Evolutionary conservation across 2,888 invertebrate species (phyloP).

Genomic region (Mesoligia furuncula): DNA sequence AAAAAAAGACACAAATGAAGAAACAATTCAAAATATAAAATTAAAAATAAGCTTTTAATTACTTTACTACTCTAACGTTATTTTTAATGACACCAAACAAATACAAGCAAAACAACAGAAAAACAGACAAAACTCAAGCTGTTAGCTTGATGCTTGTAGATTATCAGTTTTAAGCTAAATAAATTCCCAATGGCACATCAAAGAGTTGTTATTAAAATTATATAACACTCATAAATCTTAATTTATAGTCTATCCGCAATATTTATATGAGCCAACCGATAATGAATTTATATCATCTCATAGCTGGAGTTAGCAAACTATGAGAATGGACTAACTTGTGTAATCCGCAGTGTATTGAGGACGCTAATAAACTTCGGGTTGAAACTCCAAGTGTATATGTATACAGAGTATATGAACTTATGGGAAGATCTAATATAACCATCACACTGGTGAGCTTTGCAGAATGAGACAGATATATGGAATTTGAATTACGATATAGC

Average conservation of each 20-base stretch:
- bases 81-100: not conserved
- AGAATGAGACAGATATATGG: not conserved
- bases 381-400: slow-evolving; percentile 46
- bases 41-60: too few relatives aligned
- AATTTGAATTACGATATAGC: not conserved
- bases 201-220: slow-evolving; percentile 14
- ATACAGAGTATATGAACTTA: slow-evolving; percentile 7
- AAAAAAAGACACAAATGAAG: too few relatives aligned
- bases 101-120: too few relatives aligned
- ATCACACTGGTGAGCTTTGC: not conserved
- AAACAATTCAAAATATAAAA: too few relatives aligned
- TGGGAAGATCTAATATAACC: slow-evolving; percentile 17
- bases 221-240: slow-evolving; percentile 40
- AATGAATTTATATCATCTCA: slow-evolving; percentile 74
- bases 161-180: too few relatives aligned
- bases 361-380: slow-evolving; percentile 73
- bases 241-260: slow-evolving; percentile 32
- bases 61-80: not conserved
- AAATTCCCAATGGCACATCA: not conserved
- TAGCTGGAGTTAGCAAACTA: slow-evolving; percentile 75
- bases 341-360: slow-evolving; percentile 80
- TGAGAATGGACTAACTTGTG: slow-evolving; percentile 80
- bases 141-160: too few relatives aligned
- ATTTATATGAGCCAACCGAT: slow-evolving; percentile 56
- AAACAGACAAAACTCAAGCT: too few relatives aligned